A percentile compares a stretch with the other conserved stretches of the same genome.
Evolutionary conservation across 2,113 vertebrate species (phyloP).

Genomic region (Leucoraja erinaceus): DNA sequence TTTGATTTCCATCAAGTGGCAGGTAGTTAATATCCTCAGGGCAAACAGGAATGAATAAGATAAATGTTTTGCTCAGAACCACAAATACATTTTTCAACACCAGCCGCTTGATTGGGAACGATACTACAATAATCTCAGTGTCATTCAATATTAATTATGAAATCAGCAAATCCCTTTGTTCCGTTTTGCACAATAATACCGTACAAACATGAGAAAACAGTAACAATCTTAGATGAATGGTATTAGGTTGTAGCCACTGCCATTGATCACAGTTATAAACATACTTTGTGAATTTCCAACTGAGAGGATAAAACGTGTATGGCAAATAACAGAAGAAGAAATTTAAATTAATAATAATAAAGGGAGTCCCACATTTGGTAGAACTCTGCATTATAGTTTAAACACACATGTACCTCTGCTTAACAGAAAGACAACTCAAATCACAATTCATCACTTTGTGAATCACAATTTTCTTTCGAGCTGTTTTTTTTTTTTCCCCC

Average conservation of each 20-base stretch:
- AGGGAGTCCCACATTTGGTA: neutral
- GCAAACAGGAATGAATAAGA: neutral
- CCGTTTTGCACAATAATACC: neutral
- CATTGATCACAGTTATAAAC: neutral
- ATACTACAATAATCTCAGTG: neutral
- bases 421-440: neutral
- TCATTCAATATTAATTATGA: neutral
- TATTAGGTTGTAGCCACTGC: neutral
- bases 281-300: slow-evolving; percentile 3
- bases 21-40: neutral
- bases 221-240: neutral
- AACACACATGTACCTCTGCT: neutral
- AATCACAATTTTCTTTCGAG: neutral
- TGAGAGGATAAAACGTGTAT: neutral
- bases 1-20: neutral
- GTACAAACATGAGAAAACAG: neutral
- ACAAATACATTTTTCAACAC: neutral
- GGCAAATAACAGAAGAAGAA: neutral
- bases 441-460: neutral
- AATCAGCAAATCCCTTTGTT: neutral
- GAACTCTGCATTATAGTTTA: neutral
- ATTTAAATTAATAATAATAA: neutral
- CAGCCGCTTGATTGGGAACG: neutral
- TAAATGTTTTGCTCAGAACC: neutral
- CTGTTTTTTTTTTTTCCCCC: neutral